These are phyloP conservation scores for Fistularia tabacaria DNA, from an alignment of 2,797 vertebrate species.

Conservation along the genomic window DNA sequence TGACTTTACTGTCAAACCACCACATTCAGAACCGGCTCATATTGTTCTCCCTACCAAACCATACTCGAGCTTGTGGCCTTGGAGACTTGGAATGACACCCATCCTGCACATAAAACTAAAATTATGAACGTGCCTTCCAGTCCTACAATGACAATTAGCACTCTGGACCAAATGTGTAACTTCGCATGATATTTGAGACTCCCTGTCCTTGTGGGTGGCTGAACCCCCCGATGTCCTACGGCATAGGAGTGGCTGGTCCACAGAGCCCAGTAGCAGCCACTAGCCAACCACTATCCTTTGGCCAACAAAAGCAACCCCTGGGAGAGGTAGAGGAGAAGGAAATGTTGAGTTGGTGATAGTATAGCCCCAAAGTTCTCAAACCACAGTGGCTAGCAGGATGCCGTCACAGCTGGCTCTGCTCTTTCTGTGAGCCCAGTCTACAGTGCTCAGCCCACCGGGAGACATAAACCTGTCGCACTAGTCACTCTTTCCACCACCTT, in stretches of 20 bases:
- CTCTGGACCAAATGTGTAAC: conserved; percentile 63
- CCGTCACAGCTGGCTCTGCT: conserved; percentile 76
- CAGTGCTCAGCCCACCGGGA: conserved; percentile 66
- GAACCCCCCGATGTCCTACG: conserved; percentile 56
- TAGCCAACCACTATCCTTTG: conserved; percentile 66
- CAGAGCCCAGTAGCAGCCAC: conserved; percentile 51
- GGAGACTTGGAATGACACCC: conserved; percentile 69
- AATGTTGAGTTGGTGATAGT: conserved; percentile 65
- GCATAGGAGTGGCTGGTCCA: conserved; percentile 50
- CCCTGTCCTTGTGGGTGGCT: conserved; percentile 62
- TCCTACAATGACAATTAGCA: conserved; percentile 67
- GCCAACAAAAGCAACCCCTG: conserved; percentile 74
- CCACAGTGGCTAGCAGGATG: conserved; percentile 69
- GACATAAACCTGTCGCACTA: conserved; percentile 77
- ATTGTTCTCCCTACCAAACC: conserved; percentile 50
- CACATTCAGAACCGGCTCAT: conserved; percentile 42
- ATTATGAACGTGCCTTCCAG: conserved; percentile 69
- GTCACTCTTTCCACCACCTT: conserved; percentile 80
- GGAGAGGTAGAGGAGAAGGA: conserved; percentile 63
- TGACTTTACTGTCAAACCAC: conserved; percentile 46
- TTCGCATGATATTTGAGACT: conserved; percentile 68
- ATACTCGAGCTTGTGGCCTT: conserved; percentile 65
- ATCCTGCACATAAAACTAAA: conserved; percentile 67
- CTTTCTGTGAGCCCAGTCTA: conserved; percentile 70
- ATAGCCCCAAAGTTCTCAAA: conserved; percentile 69